Percentiles rank a stretch among this genome's conserved stretches.
Evolutionary conservation across 2,113 vertebrate genomes (phyloP).

Genomic region (Muscicapa adusta): DNA sequence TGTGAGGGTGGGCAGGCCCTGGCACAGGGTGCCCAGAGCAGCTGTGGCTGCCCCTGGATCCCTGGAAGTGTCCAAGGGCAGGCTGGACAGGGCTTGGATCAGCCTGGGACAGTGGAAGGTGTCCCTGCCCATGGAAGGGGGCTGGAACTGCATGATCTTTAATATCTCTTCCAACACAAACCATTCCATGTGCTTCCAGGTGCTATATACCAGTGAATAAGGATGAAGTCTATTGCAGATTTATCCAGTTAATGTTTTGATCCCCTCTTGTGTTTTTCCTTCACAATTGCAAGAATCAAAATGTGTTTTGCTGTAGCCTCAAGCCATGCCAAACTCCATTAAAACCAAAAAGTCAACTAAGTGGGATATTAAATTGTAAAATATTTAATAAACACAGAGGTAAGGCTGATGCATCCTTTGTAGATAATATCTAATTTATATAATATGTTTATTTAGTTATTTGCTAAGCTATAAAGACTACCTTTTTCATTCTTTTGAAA

Average conservation of each 20-base stretch:
- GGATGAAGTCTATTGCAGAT: background rate
- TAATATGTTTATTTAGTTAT: background rate
- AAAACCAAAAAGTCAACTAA: background rate
- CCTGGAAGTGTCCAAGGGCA: background rate
- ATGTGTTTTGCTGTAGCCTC: background rate
- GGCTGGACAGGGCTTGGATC: accelerated
- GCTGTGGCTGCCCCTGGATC: background rate
- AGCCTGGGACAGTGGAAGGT: background rate
- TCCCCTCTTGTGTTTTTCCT: background rate
- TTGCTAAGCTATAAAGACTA: background rate
- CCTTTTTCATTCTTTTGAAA: background rate
- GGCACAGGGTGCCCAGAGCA: background rate
- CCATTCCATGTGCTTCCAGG: background rate
- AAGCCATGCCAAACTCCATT: background rate
- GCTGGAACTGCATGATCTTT: background rate
- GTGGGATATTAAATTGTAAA: background rate
- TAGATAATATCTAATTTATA: background rate
- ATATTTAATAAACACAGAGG: background rate
- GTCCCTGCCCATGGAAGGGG: background rate
- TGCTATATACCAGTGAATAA: background rate
- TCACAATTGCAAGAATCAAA: background rate
- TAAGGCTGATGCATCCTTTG: background rate
- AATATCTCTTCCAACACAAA: background rate
- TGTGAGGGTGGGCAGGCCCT: background rate
- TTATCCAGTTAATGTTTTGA: background rate